Evolutionary conservation across 1,140 invertebrate species (phyloP), one percentile per base, ranked within the genome.

Genomic region (Diachasmimorpha longicaudata): DNA sequence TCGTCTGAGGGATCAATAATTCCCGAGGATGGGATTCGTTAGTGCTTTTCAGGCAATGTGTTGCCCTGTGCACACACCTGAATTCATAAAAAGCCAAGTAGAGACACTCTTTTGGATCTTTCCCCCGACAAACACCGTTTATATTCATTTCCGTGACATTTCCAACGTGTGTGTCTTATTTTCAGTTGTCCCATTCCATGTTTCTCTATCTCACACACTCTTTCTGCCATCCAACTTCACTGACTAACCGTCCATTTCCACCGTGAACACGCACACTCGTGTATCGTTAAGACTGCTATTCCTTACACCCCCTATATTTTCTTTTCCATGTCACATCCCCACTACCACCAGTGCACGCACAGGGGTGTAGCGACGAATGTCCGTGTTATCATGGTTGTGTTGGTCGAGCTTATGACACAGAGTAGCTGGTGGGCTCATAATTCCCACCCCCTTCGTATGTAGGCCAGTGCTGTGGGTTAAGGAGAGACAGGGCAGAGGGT

Each of bases 231-330:
- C 44, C 11, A 63, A 44, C 37, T 63, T 44, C 21, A 63, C 74
- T 37, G 39, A 21, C 69, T 80, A 79, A 73, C 72, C 58, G 77
- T 72, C 73, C 74, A 69, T 48, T 74, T 74, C 70, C 25, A 23
- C 74, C 16, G 76, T 44, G 23, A 74, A 63, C 77, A 77, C 36
- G 79, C 75, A 63, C 58, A 63, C 58, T 25, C 58, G 19, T 63
- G 58, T 63, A 25, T 63, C 58, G 10, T 63, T 25, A 63, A 23
- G 19, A 63, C 58, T 10, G 31, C 19, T 25, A 63, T 63, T 25
- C 58, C 19, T 58, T 58, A 10, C 21, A 6, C 10, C 0, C 14
- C 10, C 21, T 63, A 0, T 63, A 31, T 63, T 63, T 23, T 63
- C 13, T 8, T 63, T 14, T 14, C 16, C 9, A 19, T 52, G 48